Evolutionary conservation across 2,888 invertebrate genomes (phyloP).

Genomic region (Lobophora halterata): DNA sequence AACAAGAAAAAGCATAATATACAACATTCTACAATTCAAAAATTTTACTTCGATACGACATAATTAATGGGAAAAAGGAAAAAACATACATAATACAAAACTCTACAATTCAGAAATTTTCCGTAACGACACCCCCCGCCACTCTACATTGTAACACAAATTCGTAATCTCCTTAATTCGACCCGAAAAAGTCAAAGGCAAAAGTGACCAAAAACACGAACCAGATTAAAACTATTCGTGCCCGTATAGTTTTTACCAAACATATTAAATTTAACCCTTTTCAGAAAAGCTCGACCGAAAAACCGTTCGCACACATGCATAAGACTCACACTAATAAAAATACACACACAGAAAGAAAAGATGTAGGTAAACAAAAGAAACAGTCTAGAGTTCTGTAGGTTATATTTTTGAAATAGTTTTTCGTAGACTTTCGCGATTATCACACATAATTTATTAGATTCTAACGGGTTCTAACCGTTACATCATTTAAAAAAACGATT

Average conservation of each 20-base stretch:
- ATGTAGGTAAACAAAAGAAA: too few species aligned
- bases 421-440: too few species aligned
- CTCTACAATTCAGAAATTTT: constrained; percentile 3
- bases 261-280: constrained; percentile 54
- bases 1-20: too few species aligned
- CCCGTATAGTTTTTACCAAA: constrained; percentile 47
- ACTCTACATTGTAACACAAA: not conserved
- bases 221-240: constrained; percentile 33
- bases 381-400: too few species aligned
- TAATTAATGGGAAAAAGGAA: too few species aligned
- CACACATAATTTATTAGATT: too few species aligned
- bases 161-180: constrained; percentile 6
- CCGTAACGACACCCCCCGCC: not conserved
- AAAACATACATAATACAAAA: too few species aligned
- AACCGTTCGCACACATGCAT: constrained; percentile 36
- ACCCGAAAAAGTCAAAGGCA: constrained; percentile 23
- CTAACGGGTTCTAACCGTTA: too few species aligned
- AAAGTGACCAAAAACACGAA: constrained; percentile 28
- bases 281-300: constrained; percentile 58
- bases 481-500: too few species aligned
- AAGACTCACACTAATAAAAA: constrained; percentile 60
- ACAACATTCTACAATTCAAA: too few species aligned
- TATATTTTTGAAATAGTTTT: too few species aligned
- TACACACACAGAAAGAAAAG: constrained; percentile 72
- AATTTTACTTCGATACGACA: too few species aligned